These are phyloP conservation scores for Panulirus ornatus DNA, from an alignment of 1,140 invertebrate species.

Conservation along the genomic window DNA sequence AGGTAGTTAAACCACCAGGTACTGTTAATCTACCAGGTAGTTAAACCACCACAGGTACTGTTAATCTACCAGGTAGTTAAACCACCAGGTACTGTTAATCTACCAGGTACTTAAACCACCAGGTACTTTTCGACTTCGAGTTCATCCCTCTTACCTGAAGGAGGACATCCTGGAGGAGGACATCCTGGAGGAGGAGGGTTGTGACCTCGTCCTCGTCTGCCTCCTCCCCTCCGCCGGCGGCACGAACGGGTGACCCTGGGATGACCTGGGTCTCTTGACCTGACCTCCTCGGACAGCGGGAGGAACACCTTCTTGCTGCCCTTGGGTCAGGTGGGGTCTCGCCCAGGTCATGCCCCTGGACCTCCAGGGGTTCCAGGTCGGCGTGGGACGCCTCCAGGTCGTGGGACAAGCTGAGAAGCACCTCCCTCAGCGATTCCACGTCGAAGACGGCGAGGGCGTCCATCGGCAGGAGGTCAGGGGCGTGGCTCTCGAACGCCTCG, in stretches of 20 bases:
- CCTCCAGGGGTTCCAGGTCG: background rate
- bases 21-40: too few species aligned
- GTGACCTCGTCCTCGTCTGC: background rate
- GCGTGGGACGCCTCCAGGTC: background rate
- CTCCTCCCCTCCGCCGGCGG: background rate
- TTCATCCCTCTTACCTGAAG: too few species aligned
- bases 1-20: too few species aligned
- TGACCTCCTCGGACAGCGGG: background rate
- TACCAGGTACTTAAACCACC: too few species aligned
- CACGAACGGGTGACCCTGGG: slow-evolving; percentile 14
- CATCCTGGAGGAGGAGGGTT: background rate
- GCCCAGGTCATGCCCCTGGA: background rate
- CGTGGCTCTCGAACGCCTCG: background rate
- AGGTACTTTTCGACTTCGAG: too few species aligned
- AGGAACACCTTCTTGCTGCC: background rate
- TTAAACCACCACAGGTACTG: too few species aligned
- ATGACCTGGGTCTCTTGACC: slow-evolving; percentile 37
- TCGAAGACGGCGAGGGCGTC: background rate
- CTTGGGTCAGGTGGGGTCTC: background rate
- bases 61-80: too few species aligned
- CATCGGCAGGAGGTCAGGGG: background rate
- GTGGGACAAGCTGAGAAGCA: background rate
- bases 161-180: too few species aligned
- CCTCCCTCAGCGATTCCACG: background rate
- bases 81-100: too few species aligned